Conservation (phyloP, 2,888 invertebrate genomes). For the Agelastica alni region DNA sequence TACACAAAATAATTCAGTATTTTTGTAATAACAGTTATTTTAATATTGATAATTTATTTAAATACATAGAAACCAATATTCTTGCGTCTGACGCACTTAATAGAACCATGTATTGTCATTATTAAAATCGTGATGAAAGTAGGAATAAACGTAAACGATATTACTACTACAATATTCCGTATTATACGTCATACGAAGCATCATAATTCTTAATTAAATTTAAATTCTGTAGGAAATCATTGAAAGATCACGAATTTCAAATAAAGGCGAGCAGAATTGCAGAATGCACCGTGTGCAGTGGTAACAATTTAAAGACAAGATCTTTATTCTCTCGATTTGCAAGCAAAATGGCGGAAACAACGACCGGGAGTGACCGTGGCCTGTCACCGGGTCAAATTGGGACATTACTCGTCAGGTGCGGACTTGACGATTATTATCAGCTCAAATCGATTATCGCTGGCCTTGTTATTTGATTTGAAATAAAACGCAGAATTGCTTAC, state of each 20-base stretch:
- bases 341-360: slow-evolving; percentile 43
- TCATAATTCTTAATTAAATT: slow-evolving; percentile 9
- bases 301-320: slow-evolving; percentile 33
- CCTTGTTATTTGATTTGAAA: too few relatives aligned
- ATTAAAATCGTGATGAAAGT: too few relatives aligned
- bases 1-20: too few relatives aligned
- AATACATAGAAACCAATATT: too few relatives aligned
- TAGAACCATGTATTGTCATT: too few relatives aligned
- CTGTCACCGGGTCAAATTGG: slow-evolving; percentile 45
- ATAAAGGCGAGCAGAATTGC: slow-evolving; percentile 22
- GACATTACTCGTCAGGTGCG: slow-evolving; percentile 31
- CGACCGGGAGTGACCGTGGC: slow-evolving; percentile 45
- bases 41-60: too few relatives aligned
- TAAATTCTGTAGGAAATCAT: slow-evolving; percentile 20
- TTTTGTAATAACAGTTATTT: too few relatives aligned
- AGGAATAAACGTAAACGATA: too few relatives aligned
- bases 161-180: not conserved
- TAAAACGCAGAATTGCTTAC: too few relatives aligned
- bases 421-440: slow-evolving; percentile 1
- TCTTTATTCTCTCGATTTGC: slow-evolving; percentile 34
- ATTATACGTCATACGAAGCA: not conserved
- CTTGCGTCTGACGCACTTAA: too few relatives aligned
- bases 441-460: too few relatives aligned
- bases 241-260: slow-evolving; percentile 17
- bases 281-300: slow-evolving; percentile 28